Evolutionary conservation across 2,113 vertebrate species (phyloP).

Genomic region (Melospiza georgiana): DNA sequence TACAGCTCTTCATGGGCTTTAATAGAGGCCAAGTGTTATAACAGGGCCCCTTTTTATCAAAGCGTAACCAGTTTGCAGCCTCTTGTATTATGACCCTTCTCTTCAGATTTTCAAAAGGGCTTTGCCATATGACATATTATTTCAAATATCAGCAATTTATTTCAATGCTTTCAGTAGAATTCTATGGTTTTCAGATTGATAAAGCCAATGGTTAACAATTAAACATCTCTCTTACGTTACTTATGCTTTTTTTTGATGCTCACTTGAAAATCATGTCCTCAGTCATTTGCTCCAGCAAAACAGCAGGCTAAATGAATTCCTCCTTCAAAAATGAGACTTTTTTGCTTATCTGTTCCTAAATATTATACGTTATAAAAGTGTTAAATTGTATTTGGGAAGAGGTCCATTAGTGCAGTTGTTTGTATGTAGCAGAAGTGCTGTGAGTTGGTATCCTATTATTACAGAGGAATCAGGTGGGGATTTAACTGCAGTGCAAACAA

Average conservation of each 20-base stretch:
- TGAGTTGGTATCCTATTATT: constrained; percentile 56
- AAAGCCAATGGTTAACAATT: neutral
- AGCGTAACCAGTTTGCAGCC: neutral
- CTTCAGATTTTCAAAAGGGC: neutral
- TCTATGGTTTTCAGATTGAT: neutral
- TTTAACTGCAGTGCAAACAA: constrained; percentile 61
- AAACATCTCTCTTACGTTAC: neutral
- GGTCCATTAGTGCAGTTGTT: constrained; percentile 55
- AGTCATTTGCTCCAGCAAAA: neutral
- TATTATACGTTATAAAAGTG: constrained; percentile 26
- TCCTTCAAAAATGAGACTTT: constrained; percentile 17
- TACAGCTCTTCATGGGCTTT: neutral
- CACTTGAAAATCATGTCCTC: neutral
- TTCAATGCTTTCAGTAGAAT: neutral
- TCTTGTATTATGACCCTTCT: neutral
- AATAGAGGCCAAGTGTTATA: neutral
- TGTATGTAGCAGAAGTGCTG: constrained; percentile 12
- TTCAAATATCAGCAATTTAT: neutral
- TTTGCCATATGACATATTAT: neutral
- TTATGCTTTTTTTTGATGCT: neutral
- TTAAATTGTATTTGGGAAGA: constrained; percentile 58
- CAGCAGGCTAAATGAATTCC: neutral
- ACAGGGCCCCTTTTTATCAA: neutral
- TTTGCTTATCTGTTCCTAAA: constrained; percentile 38
- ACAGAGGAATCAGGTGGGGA: constrained; percentile 62